Evolutionary conservation across 2,113 vertebrate species (phyloP), one percentile per base, ranked within the genome.

Genomic region (Amphilophus citrinellus): DNA sequence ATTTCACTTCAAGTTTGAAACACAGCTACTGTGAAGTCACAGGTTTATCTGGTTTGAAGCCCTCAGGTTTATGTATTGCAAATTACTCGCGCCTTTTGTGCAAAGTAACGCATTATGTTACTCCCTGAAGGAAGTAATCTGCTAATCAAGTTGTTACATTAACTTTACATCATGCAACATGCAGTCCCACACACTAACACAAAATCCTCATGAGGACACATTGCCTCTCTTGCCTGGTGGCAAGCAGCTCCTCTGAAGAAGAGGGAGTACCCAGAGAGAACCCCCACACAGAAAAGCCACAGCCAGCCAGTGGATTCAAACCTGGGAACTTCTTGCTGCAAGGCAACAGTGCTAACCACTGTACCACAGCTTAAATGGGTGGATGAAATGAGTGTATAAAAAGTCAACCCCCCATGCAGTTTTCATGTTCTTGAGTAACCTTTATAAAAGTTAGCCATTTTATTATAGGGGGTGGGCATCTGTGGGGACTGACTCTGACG

Each of bases 61-160:
- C 14, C 39, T 47, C 4, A 4, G 17, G 42, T 47, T 68, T 0
- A 68, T 0, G 39, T 6, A 47, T 27, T 14, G 10, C 65, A 47
- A 27, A 47, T 68, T 30, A 11, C 0, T 47, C 22, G 13, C 4
- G 14, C 3, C 42, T 44, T 44, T 44, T 0, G 5, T 9, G 15
- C 2, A 2, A 50, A 17, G 4, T 24, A 24, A 47, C 14, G 44
- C 5, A 27, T 47, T 68, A 47, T 18, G 39, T 68, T 47, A 47
- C 22, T 47, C 22, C 22, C 22, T 10, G 44, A 42, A 47, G 65
- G 27, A 24, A 4, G 4, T 47, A 68, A 68, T 47, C 44, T 0
- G 65, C 27, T 68, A 47, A 13, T 17, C 65, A 18, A 68, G 39
- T 47, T 22, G 15, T 68, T 68, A 47, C 2, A n/a, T 68, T 47